Evolutionary conservation across 2,888 invertebrate genomes (phyloP), one percentile per base, ranked within the genome.

Genomic region (Callyntrura sp.): DNA sequence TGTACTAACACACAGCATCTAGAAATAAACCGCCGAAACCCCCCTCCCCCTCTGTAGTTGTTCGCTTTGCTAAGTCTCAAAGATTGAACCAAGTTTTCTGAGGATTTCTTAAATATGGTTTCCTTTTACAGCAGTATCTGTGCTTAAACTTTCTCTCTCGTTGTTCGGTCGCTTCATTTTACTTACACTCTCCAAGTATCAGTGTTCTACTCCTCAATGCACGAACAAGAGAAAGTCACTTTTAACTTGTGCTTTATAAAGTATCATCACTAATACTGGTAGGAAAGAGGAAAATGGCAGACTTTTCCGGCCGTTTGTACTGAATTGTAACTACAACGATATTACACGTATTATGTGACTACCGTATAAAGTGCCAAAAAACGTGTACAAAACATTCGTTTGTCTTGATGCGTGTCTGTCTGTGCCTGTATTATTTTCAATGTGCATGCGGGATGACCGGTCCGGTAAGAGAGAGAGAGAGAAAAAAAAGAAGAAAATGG

Each of bases 241-340:
- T 45, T 45, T 68, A 17, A 17, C 12, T 73, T 43, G 8, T 45
- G 70, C 20, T 45, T 9, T 11, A 5, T 20, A 45, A 73, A 60
- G n/a, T n/a, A 23, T 51, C 55, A 12, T 6, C 35, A 35, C 35
- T 35, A 35, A 35, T 35, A 60, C 35, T 51, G 76, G 17, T 17
- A 25, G 45, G 60, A 45, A 57, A 84, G 81, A 70, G 68, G 43
- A 55, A 84, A 88, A 73, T 48, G 45, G 57, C 45, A 70, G n/a
- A 79, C 2, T 51, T 70, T 76, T 51, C 51, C 25, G 51, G 17
- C 51, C 17, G 35, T 68, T 35, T 68, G 28, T 68, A 28, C n/a
- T 8, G 35, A 68, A 25, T 62, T 35, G 12, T 35, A 35, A 5
- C 4, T 2, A 25, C 12, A 5, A 35, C 20, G 6, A 14, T 17